A percentile compares a stretch with the other conserved stretches of the same genome.
These are phyloP conservation scores for Pipistrellus pipistrellus DNA, from an alignment of 2,797 vertebrate genomes.

Conservation along the genomic window DNA sequence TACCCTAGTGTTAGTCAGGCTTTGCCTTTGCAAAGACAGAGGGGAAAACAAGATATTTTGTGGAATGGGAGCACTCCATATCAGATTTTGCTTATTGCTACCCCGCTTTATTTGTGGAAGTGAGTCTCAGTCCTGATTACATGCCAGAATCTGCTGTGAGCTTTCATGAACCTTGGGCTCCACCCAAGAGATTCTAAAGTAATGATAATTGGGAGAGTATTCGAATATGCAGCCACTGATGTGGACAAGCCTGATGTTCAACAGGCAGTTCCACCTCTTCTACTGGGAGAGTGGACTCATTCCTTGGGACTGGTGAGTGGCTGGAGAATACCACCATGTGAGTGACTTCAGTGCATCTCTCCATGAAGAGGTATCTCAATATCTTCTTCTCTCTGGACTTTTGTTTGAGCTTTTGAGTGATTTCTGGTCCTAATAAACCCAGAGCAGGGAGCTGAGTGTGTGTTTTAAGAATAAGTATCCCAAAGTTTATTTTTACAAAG, in stretches of 20 bases:
- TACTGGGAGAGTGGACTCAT: fast-evolving
- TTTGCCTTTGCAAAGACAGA: not conserved
- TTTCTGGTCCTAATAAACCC: not conserved
- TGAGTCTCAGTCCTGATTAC: not conserved
- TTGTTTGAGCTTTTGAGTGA: not conserved
- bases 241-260: not conserved
- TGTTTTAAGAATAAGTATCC: conserved; percentile 13
- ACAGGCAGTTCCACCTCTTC: not conserved
- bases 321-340: not conserved
- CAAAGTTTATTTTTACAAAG: not conserved
- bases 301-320: not conserved
- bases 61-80: not conserved
- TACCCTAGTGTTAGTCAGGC: not conserved
- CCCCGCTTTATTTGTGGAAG: not conserved
- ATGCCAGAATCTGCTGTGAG: not conserved
- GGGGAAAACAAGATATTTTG: not conserved
- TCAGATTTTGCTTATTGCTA: conserved; percentile 8
- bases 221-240: too few relatives aligned
- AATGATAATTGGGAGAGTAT: not conserved
- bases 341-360: not conserved
- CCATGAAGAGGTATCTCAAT: not conserved
- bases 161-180: not conserved
- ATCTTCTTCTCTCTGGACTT: not conserved
- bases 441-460: not conserved
- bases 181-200: not conserved